These are phyloP conservation scores for Hirundo rustica DNA, from an alignment of 2,797 vertebrate species.

Conservation along the genomic window DNA sequence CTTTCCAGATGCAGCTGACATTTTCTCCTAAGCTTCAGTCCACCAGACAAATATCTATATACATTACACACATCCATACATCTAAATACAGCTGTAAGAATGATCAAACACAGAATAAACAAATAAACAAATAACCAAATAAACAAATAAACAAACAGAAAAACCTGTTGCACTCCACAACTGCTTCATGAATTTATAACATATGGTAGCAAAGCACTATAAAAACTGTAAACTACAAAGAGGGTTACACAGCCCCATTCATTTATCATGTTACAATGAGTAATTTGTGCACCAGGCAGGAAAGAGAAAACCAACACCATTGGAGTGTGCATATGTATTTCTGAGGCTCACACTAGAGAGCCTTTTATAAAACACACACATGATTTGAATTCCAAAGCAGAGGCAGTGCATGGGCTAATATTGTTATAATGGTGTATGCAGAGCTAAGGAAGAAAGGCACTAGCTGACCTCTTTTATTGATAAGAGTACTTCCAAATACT, in stretches of 20 bases:
- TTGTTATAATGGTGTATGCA: constrained; percentile 3
- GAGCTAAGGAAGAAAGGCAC: constrained; percentile 24
- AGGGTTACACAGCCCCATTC: constrained; percentile 54
- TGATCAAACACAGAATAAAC: constrained; percentile 70
- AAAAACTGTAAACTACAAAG: constrained; percentile 65
- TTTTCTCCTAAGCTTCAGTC: background rate
- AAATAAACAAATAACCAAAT: constrained; percentile 56
- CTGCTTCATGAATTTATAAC: constrained; percentile 69
- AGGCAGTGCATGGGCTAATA: constrained; percentile 12
- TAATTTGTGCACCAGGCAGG: constrained; percentile 63
- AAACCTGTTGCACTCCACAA: constrained; percentile 51
- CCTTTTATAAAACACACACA: constrained; percentile 68
- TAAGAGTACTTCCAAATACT: background rate
- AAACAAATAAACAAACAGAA: constrained; percentile 29
- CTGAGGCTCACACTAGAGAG: constrained; percentile 68
- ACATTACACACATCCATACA: background rate
- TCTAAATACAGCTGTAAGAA: constrained; percentile 47
- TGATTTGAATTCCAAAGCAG: constrained; percentile 70
- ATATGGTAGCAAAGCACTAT: constrained; percentile 49
- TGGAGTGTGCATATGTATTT: constrained; percentile 65
- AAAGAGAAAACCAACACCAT: constrained; percentile 56
- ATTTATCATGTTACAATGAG: constrained; percentile 74
- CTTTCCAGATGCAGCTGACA: constrained; percentile 6
- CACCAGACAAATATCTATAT: background rate
- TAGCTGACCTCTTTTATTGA: background rate